Evolutionary conservation across 2,888 invertebrate species (phyloP), one percentile per base, ranked within the genome.

Genomic region (Sericinus montela): DNA sequence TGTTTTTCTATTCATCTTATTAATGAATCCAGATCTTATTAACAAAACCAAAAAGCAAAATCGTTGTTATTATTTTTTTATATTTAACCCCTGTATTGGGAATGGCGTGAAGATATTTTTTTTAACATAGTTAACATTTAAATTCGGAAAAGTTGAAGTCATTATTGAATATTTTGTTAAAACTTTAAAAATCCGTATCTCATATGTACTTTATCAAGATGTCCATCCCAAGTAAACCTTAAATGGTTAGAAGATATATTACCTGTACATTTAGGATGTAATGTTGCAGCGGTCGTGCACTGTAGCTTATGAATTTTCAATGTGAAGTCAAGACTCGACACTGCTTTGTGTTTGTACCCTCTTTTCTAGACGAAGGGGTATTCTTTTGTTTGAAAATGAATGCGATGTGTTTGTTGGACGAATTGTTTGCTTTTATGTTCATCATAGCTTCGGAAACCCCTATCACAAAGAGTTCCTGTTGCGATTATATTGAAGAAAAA

Each of bases 331-430:
- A 49, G 49, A 29, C 49, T 13, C 49, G 39, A 44, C 49, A 49
- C 44, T 40, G 49, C 49, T 49, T 49, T 49, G 48, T 48, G 49
- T 49, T 48, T 39, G 40, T 49, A 49, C 49, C 39, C 44, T 45
- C 49, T 49, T 49, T 49, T 49, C 44, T 44, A 49, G 49, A 49
- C 49, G 49, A 49, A 45, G 49, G 40, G 45, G 49, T 49, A 44
- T 39, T 45, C 44, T 45, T 49, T 49, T 49, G 49, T 49, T 49
- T 45, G 44, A 25, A 28, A 39, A 49, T 49, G 49, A 49, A 49
- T 49, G 49, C 40, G 44, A 40, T 49, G 44, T 49, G 39, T 49
- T 49, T 49, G 49, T 45, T 19, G 23, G 49, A 39, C 36, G 49
- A 40, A 49, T 49, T 49, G 49, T 49, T 45, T 49, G 44, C 40